These are phyloP conservation scores for Rhyacophila brunnea DNA, from an alignment of 1,140 invertebrate species.

Conservation along the genomic window DNA sequence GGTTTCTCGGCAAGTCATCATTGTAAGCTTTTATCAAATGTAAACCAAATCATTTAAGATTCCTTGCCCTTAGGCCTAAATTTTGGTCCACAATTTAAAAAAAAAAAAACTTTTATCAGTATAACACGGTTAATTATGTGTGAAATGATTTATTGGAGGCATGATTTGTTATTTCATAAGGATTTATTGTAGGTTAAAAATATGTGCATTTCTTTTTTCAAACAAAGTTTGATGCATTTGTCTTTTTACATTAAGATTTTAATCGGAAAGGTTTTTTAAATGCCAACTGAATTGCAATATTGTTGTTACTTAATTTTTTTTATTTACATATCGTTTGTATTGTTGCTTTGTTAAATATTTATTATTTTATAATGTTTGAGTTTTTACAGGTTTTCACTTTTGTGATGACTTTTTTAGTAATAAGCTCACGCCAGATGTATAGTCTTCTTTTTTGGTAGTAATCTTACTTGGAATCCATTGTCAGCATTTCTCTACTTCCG, in stretches of 20 bases:
- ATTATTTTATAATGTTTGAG: conserved; percentile 33
- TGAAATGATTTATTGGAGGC: conserved; percentile 32
- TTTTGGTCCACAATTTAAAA: conserved; percentile 31
- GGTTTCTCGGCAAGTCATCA: conserved; percentile 34
- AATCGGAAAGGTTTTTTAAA: conserved; percentile 22
- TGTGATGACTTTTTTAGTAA: conserved; percentile 32
- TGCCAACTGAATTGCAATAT: conserved; percentile 35
- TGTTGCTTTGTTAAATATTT: conserved; percentile 34
- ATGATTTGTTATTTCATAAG: conserved; percentile 32
- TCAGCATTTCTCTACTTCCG: conserved; percentile 38
- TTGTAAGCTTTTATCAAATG: conserved; percentile 36
- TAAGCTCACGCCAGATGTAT: conserved; percentile 37
- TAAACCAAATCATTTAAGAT: conserved; percentile 33
- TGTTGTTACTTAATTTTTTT: conserved; percentile 34
- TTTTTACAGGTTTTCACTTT: conserved; percentile 32
- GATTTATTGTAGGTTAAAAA: conserved; percentile 29
- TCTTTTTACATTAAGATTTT: conserved; percentile 27
- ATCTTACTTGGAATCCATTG: conserved; percentile 36
- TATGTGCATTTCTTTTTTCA: conserved; percentile 33
- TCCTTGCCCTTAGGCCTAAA: conserved; percentile 36
- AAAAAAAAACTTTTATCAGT: conserved; percentile 17
- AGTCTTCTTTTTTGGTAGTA: conserved; percentile 36
- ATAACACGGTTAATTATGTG: conserved; percentile 31
- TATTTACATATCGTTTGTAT: conserved; percentile 28
- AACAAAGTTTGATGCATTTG: conserved; percentile 36